Evolutionary conservation across 2,797 vertebrate species (phyloP).

Genomic region (Poecilia gillii): DNA sequence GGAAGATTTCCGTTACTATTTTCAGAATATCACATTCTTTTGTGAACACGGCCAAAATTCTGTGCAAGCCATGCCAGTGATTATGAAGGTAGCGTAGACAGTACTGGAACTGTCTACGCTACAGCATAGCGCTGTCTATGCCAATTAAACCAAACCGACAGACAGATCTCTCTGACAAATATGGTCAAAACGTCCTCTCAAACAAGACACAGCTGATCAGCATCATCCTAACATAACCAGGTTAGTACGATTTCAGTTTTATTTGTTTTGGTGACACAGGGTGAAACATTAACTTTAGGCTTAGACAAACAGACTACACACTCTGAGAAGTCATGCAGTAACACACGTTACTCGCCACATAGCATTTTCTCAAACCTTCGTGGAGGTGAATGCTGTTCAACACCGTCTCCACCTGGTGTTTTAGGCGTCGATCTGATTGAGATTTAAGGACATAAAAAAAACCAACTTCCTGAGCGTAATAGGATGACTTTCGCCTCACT

Average conservation of each 20-base stretch:
- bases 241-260: constrained; percentile 24
- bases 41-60: neutral
- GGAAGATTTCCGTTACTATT: neutral
- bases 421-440: neutral
- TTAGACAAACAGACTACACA: constrained; percentile 49
- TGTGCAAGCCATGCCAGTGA: neutral
- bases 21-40: neutral
- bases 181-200: neutral
- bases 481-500: neutral
- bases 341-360: neutral
- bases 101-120: neutral
- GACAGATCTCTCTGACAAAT: neutral
- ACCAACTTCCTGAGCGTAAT: neutral
- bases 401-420: neutral
- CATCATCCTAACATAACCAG: neutral
- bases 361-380: rapidly evolving
- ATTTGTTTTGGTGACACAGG: constrained; percentile 43
- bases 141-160: neutral
- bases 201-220: neutral
- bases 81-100: neutral
- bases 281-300: constrained; percentile 69
- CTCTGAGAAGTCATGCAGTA: neutral
- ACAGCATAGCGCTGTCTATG: too few relatives aligned
- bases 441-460: neutral
- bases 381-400: neutral